These are phyloP conservation scores for Eristalis pertinax DNA, from an alignment of 2,888 invertebrate species.

Conservation along the genomic window DNA sequence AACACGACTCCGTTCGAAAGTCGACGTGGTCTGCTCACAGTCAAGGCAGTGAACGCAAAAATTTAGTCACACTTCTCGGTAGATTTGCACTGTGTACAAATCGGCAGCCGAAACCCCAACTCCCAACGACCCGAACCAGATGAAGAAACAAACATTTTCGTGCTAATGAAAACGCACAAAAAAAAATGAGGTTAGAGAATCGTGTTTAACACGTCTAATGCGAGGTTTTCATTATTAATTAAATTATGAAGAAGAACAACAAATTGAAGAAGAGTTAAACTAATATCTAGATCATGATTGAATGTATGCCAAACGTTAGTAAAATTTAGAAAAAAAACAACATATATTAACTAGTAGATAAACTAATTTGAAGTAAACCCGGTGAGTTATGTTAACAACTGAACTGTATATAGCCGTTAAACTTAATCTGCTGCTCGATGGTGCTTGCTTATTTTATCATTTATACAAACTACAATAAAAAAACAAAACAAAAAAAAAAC, in stretches of 20 bases:
- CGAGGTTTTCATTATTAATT: background rate
- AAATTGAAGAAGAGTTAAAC: background rate
- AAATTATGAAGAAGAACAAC: background rate
- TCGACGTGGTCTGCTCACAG: no score
- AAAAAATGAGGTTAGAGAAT: background rate
- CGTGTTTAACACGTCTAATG: background rate
- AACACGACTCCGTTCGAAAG: no score
- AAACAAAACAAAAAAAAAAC: constrained; percentile 3
- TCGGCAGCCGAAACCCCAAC: background rate
- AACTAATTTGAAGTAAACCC: constrained; percentile 8
- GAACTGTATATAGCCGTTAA: constrained; percentile 49
- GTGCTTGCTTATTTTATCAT: constrained; percentile 55
- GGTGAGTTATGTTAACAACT: constrained; percentile 21
- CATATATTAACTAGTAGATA: background rate
- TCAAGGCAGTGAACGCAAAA: background rate
- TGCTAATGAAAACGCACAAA: no score
- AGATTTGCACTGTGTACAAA: background rate
- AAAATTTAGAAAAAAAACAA: constrained; percentile 10
- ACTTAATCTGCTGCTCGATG: constrained; percentile 51
- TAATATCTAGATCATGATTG: background rate
- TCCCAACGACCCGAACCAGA: background rate
- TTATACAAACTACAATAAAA: background rate
- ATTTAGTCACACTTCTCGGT: background rate
- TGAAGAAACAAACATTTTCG: no score
- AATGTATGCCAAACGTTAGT: constrained; percentile 12